Evolutionary conservation across 2,888 invertebrate species (phyloP).

Genomic region (Philopedon plagiatum): DNA sequence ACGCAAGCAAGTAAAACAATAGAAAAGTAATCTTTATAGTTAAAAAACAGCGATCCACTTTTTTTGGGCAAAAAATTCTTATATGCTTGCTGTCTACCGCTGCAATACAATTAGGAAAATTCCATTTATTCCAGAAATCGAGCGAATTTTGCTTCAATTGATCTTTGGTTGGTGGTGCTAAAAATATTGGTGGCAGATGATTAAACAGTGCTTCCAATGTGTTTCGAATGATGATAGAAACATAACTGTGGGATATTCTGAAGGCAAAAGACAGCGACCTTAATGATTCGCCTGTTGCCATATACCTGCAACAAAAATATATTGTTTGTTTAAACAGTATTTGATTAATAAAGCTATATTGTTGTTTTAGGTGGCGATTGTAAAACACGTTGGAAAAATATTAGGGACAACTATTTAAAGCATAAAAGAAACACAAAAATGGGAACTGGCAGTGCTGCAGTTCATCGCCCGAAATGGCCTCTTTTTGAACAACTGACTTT

Average conservation of each 20-base stretch:
- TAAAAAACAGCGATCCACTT: constrained; percentile 42
- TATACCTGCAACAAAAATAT: neutral
- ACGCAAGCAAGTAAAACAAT: constrained; percentile 41
- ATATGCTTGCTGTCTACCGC: constrained; percentile 45
- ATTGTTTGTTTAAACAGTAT: neutral
- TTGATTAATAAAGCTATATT: neutral
- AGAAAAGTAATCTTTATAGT: constrained; percentile 46
- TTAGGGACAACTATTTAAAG: neutral
- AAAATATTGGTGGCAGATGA: too few species aligned
- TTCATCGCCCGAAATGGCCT: neutral
- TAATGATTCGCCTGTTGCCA: constrained; percentile 39
- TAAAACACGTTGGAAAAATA: neutral
- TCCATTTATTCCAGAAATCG: constrained; percentile 39
- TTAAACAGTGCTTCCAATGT: neutral
- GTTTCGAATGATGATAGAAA: too few species aligned
- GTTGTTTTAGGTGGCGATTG: neutral
- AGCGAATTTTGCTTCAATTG: constrained; percentile 21
- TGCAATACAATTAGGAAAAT: constrained; percentile 46
- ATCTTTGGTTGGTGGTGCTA: too few species aligned
- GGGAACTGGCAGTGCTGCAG: neutral
- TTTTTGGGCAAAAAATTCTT: constrained; percentile 33
- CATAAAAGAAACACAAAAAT: neutral
- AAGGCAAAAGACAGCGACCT: constrained; percentile 37
- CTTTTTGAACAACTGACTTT: neutral
- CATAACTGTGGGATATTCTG: too few species aligned